Evolutionary conservation across 53 echinoderm and acorn worm genomes (phyloP).

Genomic region (Astropecten irregularis): DNA sequence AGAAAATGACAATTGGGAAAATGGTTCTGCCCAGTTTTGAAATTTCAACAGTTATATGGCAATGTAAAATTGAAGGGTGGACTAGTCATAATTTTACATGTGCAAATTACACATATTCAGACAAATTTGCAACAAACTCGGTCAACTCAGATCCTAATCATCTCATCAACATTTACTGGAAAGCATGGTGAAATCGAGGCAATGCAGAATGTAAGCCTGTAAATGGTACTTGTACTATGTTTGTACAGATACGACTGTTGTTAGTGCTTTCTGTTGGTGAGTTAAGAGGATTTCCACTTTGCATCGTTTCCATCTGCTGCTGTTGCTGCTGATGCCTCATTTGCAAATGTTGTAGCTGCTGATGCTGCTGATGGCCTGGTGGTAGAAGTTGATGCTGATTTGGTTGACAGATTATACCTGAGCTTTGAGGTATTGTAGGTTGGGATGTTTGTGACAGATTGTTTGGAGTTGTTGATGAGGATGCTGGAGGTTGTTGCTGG

Average conservation of each 20-base stretch:
- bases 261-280: constrained; percentile 4
- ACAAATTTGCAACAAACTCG: too few species aligned
- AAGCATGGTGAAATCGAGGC: constrained; percentile 97
- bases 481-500: constrained; percentile 62
- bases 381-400: constrained; percentile 29
- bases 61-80: too few species aligned
- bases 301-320: constrained; percentile 63
- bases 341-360: background rate
- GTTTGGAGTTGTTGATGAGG: constrained; percentile 14
- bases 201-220: constrained; percentile 76
- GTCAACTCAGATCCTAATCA: too few species aligned
- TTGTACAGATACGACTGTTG: constrained; percentile 45
- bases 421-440: constrained; percentile 25
- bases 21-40: too few species aligned
- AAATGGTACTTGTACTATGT: constrained; percentile 75
- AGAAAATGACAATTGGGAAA: too few species aligned
- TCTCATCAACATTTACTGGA: constrained; percentile 78
- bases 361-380: constrained; percentile 13
- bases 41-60: too few species aligned
- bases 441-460: background rate
- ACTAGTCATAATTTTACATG: too few species aligned
- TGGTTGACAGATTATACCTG: background rate
- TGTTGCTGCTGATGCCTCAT: constrained; percentile 13
- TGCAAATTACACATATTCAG: too few species aligned
- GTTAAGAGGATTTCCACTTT: constrained; percentile 71